A percentile compares a stretch with the other conserved stretches of the same genome.
phyloP scores from a whole-genome alignment of 2,113 vertebrate genomes.

The Solenodon paradoxus region DNA sequence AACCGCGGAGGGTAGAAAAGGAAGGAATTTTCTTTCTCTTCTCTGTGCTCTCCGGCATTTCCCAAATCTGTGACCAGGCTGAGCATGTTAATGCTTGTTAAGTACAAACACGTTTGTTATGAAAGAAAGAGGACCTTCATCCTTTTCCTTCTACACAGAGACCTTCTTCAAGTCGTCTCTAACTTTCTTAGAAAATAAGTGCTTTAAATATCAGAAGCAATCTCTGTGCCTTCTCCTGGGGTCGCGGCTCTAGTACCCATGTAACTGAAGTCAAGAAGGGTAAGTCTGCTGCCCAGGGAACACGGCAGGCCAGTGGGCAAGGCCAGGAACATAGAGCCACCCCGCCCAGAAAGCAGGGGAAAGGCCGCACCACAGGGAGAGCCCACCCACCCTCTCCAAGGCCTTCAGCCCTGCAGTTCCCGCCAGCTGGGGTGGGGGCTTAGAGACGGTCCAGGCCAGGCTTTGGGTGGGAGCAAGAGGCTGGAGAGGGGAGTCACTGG shows the following conservation, averaged over 20 bases:
- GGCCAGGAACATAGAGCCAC: neutral
- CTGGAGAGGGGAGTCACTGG: neutral
- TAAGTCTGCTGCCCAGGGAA: rapidly evolving
- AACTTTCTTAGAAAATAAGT: neutral
- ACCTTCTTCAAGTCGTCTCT: neutral
- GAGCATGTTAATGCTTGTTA: neutral
- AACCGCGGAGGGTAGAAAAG: neutral
- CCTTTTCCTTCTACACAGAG: neutral
- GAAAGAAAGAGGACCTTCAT: neutral
- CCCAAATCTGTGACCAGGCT: neutral
- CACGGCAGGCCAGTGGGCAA: rapidly evolving
- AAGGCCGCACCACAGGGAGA: rapidly evolving
- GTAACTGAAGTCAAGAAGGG: neutral
- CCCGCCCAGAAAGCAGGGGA: neutral
- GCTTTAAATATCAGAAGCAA: neutral
- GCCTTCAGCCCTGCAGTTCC: neutral
- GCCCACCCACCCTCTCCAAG: neutral
- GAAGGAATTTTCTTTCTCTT: neutral
- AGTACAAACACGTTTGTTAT: neutral
- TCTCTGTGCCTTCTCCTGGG: neutral
- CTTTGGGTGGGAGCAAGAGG: neutral
- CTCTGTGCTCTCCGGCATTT: neutral
- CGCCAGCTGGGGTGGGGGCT: neutral
- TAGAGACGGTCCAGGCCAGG: neutral
- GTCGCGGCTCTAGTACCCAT: neutral